Conservation (phyloP, 2,797 vertebrate genomes). For the Melanotaenia maccullochi region DNA sequence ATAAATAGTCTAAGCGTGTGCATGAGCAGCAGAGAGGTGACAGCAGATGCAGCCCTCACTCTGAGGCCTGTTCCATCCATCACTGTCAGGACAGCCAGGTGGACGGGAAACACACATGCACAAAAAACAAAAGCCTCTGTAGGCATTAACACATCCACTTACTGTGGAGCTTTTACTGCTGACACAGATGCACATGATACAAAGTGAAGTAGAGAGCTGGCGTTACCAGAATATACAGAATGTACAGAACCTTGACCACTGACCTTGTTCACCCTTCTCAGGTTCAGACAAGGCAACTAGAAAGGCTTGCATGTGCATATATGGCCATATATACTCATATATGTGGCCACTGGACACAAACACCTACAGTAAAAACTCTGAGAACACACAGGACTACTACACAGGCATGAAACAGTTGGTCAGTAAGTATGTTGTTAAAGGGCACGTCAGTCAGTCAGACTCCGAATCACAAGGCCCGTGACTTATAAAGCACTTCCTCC, state of each 20-base stretch:
- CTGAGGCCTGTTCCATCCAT: slow-evolving; percentile 42
- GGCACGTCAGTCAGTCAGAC: slow-evolving; percentile 54
- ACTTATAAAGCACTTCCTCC: slow-evolving; percentile 11
- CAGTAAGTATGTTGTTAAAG: slow-evolving; percentile 26
- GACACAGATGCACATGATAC: slow-evolving; percentile 12
- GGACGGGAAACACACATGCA: slow-evolving; percentile 22
- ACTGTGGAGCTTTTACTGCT: slow-evolving; percentile 31
- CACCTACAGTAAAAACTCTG: slow-evolving; percentile 6
- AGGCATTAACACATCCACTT: slow-evolving; percentile 26
- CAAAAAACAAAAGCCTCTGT: slow-evolving; percentile 9
- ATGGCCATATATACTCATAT: not conserved
- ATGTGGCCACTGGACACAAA: slow-evolving; percentile 19
- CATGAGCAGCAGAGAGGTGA: slow-evolving; percentile 15
- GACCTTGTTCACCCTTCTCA: slow-evolving; percentile 18
- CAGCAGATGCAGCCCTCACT: slow-evolving; percentile 42
- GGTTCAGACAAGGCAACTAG: not conserved
- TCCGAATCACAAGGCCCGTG: not conserved
- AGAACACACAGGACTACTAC: not conserved
- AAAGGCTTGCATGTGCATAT: not conserved
- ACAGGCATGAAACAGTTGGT: slow-evolving; percentile 38
- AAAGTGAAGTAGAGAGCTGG: not conserved
- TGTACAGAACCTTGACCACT: slow-evolving; percentile 18
- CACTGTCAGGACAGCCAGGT: slow-evolving; percentile 42
- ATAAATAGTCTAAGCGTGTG: slow-evolving; percentile 31
- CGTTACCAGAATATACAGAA: not conserved